Conservation (phyloP, 2,888 invertebrate genomes). For the Ecliptopera silaceata region DNA sequence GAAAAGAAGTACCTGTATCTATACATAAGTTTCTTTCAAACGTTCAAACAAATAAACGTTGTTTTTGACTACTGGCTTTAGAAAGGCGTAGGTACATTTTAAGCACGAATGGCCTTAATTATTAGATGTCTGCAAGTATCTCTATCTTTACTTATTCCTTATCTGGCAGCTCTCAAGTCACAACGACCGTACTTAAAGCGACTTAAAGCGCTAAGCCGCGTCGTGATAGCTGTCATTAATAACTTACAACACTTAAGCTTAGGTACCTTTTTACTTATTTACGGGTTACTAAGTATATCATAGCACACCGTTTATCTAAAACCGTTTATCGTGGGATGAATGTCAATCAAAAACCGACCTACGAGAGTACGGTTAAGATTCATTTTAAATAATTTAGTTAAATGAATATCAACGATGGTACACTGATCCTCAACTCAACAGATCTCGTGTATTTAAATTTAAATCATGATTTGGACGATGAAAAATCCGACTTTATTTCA, state of each 20-base stretch:
- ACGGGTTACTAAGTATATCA: constrained; percentile 27
- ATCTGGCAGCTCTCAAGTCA: constrained; percentile 6
- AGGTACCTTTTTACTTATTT: constrained; percentile 28
- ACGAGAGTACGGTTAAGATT: background rate
- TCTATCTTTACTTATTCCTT: constrained; percentile 2
- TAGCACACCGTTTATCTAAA: constrained; percentile 31
- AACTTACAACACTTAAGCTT: constrained; percentile 55
- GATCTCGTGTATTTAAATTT: too few relatives aligned
- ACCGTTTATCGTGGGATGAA: constrained; percentile 8
- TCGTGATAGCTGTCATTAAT: constrained; percentile 65
- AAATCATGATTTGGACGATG: too few relatives aligned
- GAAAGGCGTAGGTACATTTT: background rate
- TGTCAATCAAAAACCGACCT: constrained; percentile 9
- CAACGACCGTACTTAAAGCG: constrained; percentile 67
- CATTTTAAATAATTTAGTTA: constrained; percentile 1
- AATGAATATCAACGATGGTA: constrained; percentile 1
- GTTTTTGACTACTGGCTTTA: too few relatives aligned
- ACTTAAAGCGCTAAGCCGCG: constrained; percentile 68
- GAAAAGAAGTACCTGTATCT: too few relatives aligned
- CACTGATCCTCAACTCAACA: too few relatives aligned
- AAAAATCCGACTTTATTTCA: too few relatives aligned
- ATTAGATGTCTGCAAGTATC: background rate
- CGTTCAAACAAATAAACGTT: too few relatives aligned
- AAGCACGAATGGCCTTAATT: background rate
- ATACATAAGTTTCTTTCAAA: too few relatives aligned